These are phyloP conservation scores for Drosophila parabipectinata DNA, from an alignment of 1,140 invertebrate genomes.

Conservation along the genomic window DNA sequence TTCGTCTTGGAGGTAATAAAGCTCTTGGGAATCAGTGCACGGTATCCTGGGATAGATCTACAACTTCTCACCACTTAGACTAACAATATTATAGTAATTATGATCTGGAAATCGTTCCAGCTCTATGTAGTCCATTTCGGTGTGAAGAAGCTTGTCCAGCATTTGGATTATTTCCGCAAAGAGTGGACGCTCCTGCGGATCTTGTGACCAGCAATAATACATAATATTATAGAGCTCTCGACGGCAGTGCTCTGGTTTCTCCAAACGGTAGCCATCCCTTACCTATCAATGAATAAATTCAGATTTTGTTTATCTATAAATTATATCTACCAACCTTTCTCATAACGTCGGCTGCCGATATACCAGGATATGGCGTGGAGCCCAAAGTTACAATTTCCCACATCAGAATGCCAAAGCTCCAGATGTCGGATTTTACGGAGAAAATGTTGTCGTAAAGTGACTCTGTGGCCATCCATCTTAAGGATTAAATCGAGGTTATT, in stretches of 20 bases:
- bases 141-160: slow-evolving; percentile 92
- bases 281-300: slow-evolving; percentile 85
- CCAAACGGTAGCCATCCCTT: slow-evolving; percentile 92
- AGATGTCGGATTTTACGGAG: slow-evolving; percentile 95
- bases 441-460: slow-evolving; percentile 96
- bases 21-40: slow-evolving; percentile 59
- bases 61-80: slow-evolving; percentile 93
- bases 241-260: slow-evolving; percentile 95
- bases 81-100: slow-evolving; percentile 96
- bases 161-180: slow-evolving; percentile 91
- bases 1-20: slow-evolving; percentile 41
- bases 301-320: neutral
- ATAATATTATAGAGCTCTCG: slow-evolving; percentile 96
- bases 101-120: slow-evolving; percentile 96
- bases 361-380: slow-evolving; percentile 94
- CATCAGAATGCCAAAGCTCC: slow-evolving; percentile 96
- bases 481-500: slow-evolving; percentile 1
- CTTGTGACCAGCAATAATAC: slow-evolving; percentile 96
- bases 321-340: slow-evolving; percentile 85
- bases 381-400: slow-evolving; percentile 97
- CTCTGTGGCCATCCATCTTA: slow-evolving; percentile 97
- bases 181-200: slow-evolving; percentile 90
- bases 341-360: slow-evolving; percentile 93
- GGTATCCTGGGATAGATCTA: slow-evolving; percentile 73
- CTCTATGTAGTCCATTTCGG: slow-evolving; percentile 96